Conservation (phyloP, 2,113 vertebrate species). For the Coregonus clupeaformis region DNA sequence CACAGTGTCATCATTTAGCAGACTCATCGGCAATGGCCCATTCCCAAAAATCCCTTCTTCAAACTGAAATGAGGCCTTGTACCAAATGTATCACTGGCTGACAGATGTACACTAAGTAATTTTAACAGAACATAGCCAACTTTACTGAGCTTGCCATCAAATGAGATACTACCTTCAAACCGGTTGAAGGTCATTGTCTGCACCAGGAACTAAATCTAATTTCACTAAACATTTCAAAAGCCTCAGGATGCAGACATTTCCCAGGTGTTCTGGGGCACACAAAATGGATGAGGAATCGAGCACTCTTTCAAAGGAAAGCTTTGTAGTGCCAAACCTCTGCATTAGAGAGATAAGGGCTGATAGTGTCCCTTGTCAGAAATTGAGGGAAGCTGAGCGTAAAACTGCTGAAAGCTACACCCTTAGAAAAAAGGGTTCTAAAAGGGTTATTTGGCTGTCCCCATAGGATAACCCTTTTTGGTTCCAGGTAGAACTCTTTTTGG, state of each 20-base stretch:
- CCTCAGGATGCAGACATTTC: slow-evolving; percentile 1
- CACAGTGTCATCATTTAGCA: slow-evolving; percentile 23
- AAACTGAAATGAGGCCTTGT: background rate
- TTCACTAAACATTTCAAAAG: background rate
- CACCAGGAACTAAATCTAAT: background rate
- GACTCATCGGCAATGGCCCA: too few species aligned
- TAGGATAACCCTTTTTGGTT: too few species aligned
- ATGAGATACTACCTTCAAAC: slow-evolving; percentile 16
- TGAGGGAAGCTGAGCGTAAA: too few species aligned
- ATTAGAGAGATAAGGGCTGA: slow-evolving; percentile 14
- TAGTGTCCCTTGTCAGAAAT: too few species aligned
- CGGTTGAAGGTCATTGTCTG: background rate
- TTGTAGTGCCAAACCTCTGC: slow-evolving; percentile 19
- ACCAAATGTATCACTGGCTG: slow-evolving; percentile 12
- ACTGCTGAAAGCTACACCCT: too few species aligned
- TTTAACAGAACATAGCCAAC: slow-evolving; percentile 10
- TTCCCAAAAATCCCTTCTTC: background rate
- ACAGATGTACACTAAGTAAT: background rate
- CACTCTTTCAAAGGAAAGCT: background rate
- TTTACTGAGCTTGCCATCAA: slow-evolving; percentile 5
- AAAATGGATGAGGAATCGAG: background rate
- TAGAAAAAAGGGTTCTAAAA: too few species aligned
- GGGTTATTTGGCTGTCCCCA: too few species aligned
- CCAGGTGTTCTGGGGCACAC: slow-evolving; percentile 10
- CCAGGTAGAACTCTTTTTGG: too few species aligned